Conservation (phyloP, 2,797 vertebrate genomes). For the Tiaroga cobitis region DNA sequence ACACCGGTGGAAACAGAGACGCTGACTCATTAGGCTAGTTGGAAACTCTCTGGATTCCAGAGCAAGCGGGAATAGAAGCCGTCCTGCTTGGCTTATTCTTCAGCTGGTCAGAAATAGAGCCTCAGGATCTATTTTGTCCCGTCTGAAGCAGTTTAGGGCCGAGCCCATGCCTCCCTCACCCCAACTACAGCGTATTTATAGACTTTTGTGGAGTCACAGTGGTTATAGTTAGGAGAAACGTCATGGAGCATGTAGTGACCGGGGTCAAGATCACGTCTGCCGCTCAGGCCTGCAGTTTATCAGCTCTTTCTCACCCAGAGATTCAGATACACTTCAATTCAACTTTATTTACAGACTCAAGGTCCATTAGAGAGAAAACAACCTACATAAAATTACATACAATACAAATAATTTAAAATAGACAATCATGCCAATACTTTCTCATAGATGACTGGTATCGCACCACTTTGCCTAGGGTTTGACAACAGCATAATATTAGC, state of each 20-base stretch:
- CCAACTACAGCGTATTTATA: constrained; percentile 64
- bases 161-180: constrained; percentile 49
- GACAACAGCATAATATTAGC: no score
- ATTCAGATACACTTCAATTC: neutral
- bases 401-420: no score
- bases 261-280: constrained; percentile 52
- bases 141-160: constrained; percentile 46
- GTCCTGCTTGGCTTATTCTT: constrained; percentile 27
- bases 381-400: no score
- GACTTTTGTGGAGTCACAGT: constrained; percentile 65
- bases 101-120: constrained; percentile 59
- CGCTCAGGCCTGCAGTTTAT: no score
- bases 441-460: no score
- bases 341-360: no score
- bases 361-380: no score
- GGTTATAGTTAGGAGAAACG: constrained; percentile 60
- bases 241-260: constrained; percentile 45
- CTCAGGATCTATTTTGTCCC: constrained; percentile 59
- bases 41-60: constrained; percentile 64
- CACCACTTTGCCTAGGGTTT: no score
- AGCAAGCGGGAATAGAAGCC: constrained; percentile 42
- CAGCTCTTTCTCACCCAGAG: constrained; percentile 27
- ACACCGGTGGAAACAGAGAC: constrained; percentile 51
- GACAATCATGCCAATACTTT: no score
- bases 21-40: constrained; percentile 29